These are phyloP conservation scores for Salmo trutta DNA, from an alignment of 2,797 vertebrate species.

Conservation along the genomic window DNA sequence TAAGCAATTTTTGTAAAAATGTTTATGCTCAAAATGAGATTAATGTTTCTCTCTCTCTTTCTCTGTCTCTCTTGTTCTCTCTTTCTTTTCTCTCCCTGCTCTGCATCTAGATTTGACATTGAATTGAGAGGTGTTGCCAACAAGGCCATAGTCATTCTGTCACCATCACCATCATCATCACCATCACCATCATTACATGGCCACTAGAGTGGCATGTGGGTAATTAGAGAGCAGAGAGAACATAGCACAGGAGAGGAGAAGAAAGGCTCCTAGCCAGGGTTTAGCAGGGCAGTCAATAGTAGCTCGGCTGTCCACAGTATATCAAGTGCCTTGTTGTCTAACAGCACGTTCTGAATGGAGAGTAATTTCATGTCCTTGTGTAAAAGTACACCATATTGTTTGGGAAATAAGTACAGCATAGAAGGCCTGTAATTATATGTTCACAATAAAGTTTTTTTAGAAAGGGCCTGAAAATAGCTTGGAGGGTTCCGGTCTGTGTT, in stretches of 20 bases:
- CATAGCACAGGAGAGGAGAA: slow-evolving; percentile 21
- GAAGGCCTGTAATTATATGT: slow-evolving; percentile 80
- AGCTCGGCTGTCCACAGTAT: slow-evolving; percentile 55
- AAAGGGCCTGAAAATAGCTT: slow-evolving; percentile 75
- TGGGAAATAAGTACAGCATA: slow-evolving; percentile 81
- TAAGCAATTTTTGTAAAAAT: background rate
- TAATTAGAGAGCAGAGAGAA: slow-evolving; percentile 21
- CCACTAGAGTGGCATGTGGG: slow-evolving; percentile 14
- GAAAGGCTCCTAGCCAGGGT: slow-evolving; percentile 45
- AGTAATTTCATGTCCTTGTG: slow-evolving; percentile 75
- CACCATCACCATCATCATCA: background rate
- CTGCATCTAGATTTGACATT: background rate
- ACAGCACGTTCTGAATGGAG: slow-evolving; percentile 64
- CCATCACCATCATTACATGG: slow-evolving; percentile 19
- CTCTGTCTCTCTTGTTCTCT: no score
- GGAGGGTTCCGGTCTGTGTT: slow-evolving; percentile 76
- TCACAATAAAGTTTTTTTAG: slow-evolving; percentile 79
- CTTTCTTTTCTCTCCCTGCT: background rate
- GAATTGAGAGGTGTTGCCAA: background rate
- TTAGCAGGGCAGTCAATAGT: slow-evolving; percentile 50
- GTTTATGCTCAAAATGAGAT: background rate
- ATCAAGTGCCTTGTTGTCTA: slow-evolving; percentile 62
- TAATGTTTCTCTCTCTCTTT: background rate
- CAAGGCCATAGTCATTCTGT: slow-evolving; percentile 13
- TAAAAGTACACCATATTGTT: slow-evolving; percentile 83